Evolutionary conservation across 2,888 invertebrate genomes (phyloP).

Genomic region (Spodoptera exigua): DNA sequence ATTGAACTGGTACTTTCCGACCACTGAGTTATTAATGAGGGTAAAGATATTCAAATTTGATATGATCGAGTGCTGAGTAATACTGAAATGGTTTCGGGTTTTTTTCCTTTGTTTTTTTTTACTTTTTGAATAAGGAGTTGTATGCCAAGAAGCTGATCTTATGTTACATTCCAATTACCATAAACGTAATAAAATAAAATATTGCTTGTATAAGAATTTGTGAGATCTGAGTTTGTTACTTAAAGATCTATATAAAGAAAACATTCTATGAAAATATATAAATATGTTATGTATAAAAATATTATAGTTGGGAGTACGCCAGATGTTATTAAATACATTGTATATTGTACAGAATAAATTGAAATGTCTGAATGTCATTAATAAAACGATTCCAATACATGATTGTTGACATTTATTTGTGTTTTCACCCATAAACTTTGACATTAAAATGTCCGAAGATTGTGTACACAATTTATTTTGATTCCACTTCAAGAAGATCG

Average conservation of each 20-base stretch:
- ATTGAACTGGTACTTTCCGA: not conserved
- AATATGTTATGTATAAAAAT: slow-evolving; percentile 7
- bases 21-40: not conserved
- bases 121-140: too few species aligned
- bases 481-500: slow-evolving; percentile 13
- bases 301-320: slow-evolving; percentile 38
- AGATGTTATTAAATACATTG: slow-evolving; percentile 59
- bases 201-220: too few species aligned
- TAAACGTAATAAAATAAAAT: too few species aligned
- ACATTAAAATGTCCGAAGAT: slow-evolving; percentile 18
- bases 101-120: too few species aligned
- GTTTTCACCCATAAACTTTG: slow-evolving; percentile 6
- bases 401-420: slow-evolving; percentile 40
- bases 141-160: too few species aligned
- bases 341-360: slow-evolving; percentile 80
- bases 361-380: slow-evolving; percentile 80
- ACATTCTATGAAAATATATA: too few species aligned
- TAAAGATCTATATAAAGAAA: too few species aligned
- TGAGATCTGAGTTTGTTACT: too few species aligned
- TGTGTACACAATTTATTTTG: slow-evolving; percentile 38
- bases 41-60: not conserved
- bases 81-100: too few species aligned
- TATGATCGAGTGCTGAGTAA: too few species aligned
- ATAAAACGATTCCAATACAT: slow-evolving; percentile 54
- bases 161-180: too few species aligned